Evolutionary conservation across 2,888 invertebrate genomes (phyloP), one percentile per base, ranked within the genome.

Genomic region (Stenoptilia bipunctidactyla): DNA sequence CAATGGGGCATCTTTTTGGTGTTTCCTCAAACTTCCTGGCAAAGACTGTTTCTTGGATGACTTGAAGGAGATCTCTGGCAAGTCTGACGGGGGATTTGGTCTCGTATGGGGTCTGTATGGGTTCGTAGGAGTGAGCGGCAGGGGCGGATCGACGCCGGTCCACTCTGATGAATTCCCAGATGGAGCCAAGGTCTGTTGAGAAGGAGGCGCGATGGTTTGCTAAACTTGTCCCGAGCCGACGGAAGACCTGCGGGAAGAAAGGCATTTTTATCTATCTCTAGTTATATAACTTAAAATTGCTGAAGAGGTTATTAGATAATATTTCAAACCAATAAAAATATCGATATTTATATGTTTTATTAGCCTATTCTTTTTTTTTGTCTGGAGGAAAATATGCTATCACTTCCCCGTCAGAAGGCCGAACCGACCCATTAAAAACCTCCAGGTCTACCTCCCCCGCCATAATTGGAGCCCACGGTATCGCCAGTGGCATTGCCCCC

Each of bases 1-100:
- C 83, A 9, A 83, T 30, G 0, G 83, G 83, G 43, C 80, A 84
- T 42, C 66, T 52, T 49, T 69, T 79, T 0, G 71, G 67, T 2
- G 51, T 52, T 10, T 75, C 74, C 12, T 79, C 79, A 13, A 62
- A 61, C 43, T 66, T 69, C 42, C 58, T 73, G 0, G 60, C 50
- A 35, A 79, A 74, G 0, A 85, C 74, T 0, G 84, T 83, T 40
- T 85, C 84, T 46, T 85, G 85, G 2, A 85, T 64, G 0, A 84
- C 83, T 56, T 83, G 83, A 2, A 83, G 48, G 1, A 85, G 51
- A 40, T 85, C 84, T 46, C 75, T 63, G 4, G 85, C 83, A 13
- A 85, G 55, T 35, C 70, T 51, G 1, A 68, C 72, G 0, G 83
- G 83, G 1, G 79, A 70, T 27, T 65, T 64, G 14, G 69, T 50